Evolutionary conservation across 2,113 vertebrate species (phyloP), one percentile per base, ranked within the genome.

Genomic region (Poicephalus gulielmi): DNA sequence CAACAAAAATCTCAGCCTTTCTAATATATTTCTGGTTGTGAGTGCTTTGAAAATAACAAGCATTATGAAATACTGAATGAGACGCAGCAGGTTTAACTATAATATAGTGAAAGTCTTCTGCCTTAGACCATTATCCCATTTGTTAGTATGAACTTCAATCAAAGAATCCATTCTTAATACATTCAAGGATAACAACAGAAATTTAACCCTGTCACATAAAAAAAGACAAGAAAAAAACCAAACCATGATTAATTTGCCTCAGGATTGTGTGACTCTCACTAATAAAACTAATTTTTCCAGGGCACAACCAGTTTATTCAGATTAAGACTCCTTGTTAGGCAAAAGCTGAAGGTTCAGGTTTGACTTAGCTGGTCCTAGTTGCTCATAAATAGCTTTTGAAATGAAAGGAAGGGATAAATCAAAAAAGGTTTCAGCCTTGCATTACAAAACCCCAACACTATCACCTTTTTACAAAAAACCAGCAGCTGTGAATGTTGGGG

Each of bases 311-410:
- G 11, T 46, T 78, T 66, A 47, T 53, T 77, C 78, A 71, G 86
- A 77, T 82, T 67, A 83, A 57, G 70, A 53, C n/a, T 43, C 50
- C 35, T 25, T 46, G n/a, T 43, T 53, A 86, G 62, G 67, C 37
- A 83, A 67, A 68, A 83, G 37, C 35, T 50, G 67, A 91, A 69
- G 55, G 71, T 83, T 68, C 74, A 79, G 47, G 67, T 73, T 90
- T 90, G 78, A 91, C 62, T 91, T 87, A 55, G 67, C 53, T 62
- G 33, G 71, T 67, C 53, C 53, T 49, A 60, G n/a, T 69, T 74
- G 88, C 78, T 83, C 88, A 69, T 50, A 91, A 63, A 63, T 46
- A 83, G 27, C 78, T 91, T 67, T 74, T 79, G 83, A 94, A 91
- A 94, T 79, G 41, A 94, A 91, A 86, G 37, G 83, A 59, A 50